Conservation (phyloP, 2,797 vertebrate genomes). For the Sciurus vulgaris region DNA sequence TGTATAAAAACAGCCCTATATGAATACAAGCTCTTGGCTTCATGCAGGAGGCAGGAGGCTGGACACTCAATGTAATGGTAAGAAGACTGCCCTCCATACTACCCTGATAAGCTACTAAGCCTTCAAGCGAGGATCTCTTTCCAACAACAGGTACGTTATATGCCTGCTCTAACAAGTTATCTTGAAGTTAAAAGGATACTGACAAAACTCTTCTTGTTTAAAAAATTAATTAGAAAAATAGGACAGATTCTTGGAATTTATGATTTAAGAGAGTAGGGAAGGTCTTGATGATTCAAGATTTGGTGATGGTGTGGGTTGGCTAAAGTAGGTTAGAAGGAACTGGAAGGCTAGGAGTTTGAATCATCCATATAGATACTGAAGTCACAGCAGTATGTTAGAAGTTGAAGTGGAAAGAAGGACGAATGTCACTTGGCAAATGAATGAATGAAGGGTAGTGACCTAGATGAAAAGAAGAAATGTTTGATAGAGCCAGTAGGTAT, state of each 20-base stretch:
- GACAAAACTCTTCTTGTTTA: neutral
- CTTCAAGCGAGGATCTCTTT: neutral
- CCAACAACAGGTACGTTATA: neutral
- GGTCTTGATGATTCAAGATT: neutral
- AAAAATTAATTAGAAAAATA: constrained; percentile 22
- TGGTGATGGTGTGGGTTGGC: neutral
- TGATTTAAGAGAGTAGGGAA: neutral
- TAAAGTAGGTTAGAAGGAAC: neutral
- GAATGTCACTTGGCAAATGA: neutral
- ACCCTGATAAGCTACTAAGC: neutral
- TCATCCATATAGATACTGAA: neutral
- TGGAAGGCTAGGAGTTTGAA: neutral
- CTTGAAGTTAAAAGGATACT: neutral
- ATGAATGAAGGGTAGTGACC: neutral
- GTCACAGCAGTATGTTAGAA: neutral
- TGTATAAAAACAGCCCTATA: neutral
- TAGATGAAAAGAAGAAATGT: neutral
- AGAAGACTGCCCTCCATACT: neutral
- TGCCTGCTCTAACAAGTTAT: neutral
- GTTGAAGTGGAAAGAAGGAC: neutral
- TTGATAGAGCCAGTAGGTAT: neutral
- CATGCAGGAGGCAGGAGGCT: neutral
- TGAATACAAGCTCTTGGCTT: neutral
- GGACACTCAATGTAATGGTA: neutral
- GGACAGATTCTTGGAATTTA: neutral